phyloP scores from a whole-genome alignment of 2,797 vertebrate genomes.

The Fringilla coelebs region DNA sequence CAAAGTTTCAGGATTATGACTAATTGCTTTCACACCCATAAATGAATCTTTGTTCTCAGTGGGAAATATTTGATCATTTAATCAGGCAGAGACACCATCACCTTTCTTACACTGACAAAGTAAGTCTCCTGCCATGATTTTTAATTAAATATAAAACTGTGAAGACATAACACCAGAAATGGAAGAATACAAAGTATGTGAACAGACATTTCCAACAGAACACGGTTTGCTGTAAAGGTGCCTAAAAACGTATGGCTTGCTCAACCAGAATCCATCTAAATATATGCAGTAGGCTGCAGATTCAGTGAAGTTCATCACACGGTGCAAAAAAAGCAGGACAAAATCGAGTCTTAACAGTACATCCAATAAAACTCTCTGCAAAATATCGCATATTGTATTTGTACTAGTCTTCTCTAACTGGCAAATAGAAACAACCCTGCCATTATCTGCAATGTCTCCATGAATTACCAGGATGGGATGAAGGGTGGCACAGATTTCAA shows the following conservation, averaged over 20 bases:
- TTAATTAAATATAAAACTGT: background rate
- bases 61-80: background rate
- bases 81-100: background rate
- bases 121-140: background rate
- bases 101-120: background rate
- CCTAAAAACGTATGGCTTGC: background rate
- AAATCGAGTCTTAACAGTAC: rapidly evolving
- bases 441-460: background rate
- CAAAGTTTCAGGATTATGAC: background rate
- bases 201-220: background rate
- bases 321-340: background rate
- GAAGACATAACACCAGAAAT: background rate
- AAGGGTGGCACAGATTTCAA: background rate
- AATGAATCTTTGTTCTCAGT: background rate
- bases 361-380: background rate
- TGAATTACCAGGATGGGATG: background rate
- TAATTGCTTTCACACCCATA: background rate
- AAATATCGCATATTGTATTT: background rate
- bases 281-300: background rate
- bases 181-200: background rate
- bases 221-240: background rate
- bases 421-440: background rate
- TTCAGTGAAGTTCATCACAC: background rate
- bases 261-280: background rate
- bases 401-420: background rate